These are phyloP conservation scores for Triplophysa yarkandensis DNA, from an alignment of 2,797 vertebrate genomes.

Conservation along the genomic window DNA sequence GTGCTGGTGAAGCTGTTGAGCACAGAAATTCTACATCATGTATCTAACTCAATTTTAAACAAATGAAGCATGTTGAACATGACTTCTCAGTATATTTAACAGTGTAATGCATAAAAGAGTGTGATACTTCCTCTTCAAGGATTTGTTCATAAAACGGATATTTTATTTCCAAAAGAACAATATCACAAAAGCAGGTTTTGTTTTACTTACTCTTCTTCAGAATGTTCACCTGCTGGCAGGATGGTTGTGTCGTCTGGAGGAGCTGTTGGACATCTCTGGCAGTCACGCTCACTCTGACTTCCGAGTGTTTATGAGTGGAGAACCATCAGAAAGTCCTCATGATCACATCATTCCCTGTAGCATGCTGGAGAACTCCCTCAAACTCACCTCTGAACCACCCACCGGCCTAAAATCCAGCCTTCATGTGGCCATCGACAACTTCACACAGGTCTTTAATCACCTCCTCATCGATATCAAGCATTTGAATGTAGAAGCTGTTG, in stretches of 20 bases:
- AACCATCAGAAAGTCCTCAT: conserved; percentile 70
- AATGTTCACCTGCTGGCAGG: conserved; percentile 81
- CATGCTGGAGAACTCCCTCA: conserved; percentile 82
- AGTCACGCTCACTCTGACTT: conserved; percentile 73
- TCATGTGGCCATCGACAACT: conserved; percentile 79
- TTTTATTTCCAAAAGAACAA: background rate
- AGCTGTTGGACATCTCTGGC: conserved; percentile 72
- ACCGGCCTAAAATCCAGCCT: conserved; percentile 81
- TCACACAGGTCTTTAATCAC: conserved; percentile 72
- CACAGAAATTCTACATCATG: too few species aligned
- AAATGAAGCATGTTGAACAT: too few species aligned
- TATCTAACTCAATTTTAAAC: too few species aligned
- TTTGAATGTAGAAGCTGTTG: background rate
- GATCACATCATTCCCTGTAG: conserved; percentile 81
- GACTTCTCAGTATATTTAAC: too few species aligned
- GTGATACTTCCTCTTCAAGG: too few species aligned
- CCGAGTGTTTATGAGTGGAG: conserved; percentile 81
- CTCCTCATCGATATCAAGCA: background rate
- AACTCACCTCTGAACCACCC: conserved; percentile 83
- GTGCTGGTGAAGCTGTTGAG: too few species aligned
- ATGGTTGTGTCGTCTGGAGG: conserved; percentile 80
- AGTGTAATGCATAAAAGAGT: too few species aligned
- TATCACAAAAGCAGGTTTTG: background rate
- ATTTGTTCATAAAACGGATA: too few species aligned
- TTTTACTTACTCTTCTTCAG: conserved; percentile 49